Evolutionary conservation across 2,113 vertebrate species (phyloP).

Genomic region (Elachura formosa): DNA sequence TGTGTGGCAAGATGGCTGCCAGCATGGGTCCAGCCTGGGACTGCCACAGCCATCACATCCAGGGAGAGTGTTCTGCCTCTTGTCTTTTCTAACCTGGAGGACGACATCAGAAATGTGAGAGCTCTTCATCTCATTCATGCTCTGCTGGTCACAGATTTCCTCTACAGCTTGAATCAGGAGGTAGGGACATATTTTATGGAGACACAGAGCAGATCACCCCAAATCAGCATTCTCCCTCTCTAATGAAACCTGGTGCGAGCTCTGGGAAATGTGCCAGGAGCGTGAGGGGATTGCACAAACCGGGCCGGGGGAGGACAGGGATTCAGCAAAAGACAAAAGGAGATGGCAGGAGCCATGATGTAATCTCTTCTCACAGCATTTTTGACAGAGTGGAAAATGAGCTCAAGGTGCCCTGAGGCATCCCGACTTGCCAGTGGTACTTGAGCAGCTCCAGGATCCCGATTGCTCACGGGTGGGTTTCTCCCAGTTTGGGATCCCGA

Average conservation of each 20-base stretch:
- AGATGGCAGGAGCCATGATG: background rate
- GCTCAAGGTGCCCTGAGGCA: conserved; percentile 32
- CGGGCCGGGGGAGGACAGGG: background rate
- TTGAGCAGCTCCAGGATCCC: too few relatives aligned
- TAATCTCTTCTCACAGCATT: background rate
- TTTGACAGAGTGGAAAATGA: conserved; percentile 32
- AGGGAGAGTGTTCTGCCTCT: background rate
- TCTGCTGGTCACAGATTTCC: background rate
- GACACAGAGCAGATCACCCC: background rate
- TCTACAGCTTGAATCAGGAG: background rate
- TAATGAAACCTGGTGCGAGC: background rate
- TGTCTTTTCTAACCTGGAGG: background rate
- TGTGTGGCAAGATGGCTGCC: conserved; percentile 50
- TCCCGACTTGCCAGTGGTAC: background rate
- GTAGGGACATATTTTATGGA: background rate
- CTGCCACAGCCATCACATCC: background rate
- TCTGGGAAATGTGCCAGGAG: background rate
- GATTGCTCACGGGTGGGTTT: too few relatives aligned
- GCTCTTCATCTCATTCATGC: background rate
- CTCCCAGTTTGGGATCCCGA: too few relatives aligned
- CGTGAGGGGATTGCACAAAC: background rate
- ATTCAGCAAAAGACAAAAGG: background rate
- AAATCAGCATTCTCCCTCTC: background rate
- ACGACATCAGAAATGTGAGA: background rate
- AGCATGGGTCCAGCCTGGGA: conserved; percentile 14